phyloP scores from a whole-genome alignment of 2,113 vertebrate genomes.

The Ranitomeya variabilis region DNA sequence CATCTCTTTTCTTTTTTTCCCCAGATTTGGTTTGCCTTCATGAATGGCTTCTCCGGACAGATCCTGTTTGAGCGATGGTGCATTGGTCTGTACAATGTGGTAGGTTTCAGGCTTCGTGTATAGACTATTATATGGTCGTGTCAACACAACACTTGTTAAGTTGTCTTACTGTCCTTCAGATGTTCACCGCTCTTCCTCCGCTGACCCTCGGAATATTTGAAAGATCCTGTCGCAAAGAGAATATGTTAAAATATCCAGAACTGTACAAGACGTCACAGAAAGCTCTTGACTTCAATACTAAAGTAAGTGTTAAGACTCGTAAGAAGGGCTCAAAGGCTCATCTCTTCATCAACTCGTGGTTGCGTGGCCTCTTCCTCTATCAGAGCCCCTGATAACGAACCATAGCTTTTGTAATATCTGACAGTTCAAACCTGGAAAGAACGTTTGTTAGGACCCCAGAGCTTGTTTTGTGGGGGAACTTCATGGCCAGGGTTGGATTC shows the following conservation, averaged over 20 bases:
- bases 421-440: too few relatives aligned
- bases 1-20: constrained; percentile 49
- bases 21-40: constrained; percentile 98
- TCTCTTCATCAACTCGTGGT: too few relatives aligned
- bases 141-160: background rate
- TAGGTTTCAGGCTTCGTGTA: constrained; percentile 67
- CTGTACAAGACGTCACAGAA: constrained; percentile 98
- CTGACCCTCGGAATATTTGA: constrained; percentile 98
- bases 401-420: too few relatives aligned
- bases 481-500: too few relatives aligned
- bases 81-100: constrained; percentile 98
- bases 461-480: too few relatives aligned
- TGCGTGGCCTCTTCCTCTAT: too few relatives aligned
- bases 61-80: constrained; percentile 99
- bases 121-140: background rate
- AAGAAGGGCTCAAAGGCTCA: background rate
- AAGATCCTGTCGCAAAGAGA: constrained; percentile 93
- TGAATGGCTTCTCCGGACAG: constrained; percentile 98
- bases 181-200: constrained; percentile 96
- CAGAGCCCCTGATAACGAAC: too few relatives aligned
- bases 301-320: constrained; percentile 73
- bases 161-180: constrained; percentile 66
- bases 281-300: constrained; percentile 96
- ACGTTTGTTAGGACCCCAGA: too few relatives aligned
- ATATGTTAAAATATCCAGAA: constrained; percentile 98